Evolutionary conservation across 2,888 invertebrate species (phyloP).

Genomic region (Chelonus formosanus): DNA sequence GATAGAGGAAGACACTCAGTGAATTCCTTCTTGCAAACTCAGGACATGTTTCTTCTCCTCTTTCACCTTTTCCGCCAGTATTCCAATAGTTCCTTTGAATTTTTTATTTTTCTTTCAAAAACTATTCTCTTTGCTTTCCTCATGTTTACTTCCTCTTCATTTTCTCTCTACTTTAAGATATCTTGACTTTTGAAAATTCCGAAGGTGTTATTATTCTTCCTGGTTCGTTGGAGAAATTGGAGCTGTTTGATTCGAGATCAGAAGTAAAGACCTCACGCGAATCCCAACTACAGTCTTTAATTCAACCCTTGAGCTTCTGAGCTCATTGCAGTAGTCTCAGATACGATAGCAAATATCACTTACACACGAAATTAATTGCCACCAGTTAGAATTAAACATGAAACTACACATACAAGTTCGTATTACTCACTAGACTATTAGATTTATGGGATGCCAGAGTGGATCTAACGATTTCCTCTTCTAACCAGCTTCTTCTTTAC

Average conservation of each 20-base stretch:
- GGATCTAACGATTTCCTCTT: conserved; percentile 43
- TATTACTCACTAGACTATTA: conserved; percentile 48
- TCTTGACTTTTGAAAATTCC: neutral
- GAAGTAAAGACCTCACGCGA: no score
- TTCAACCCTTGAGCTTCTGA: neutral
- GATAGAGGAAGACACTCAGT: conserved; percentile 15
- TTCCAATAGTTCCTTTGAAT: conserved; percentile 14
- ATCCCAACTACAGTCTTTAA: conserved; percentile 15
- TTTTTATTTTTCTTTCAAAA: conserved; percentile 10
- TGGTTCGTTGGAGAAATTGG: neutral
- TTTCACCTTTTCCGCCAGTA: conserved; percentile 7
- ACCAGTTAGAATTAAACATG: conserved; percentile 54
- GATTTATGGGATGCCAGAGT: conserved; percentile 43
- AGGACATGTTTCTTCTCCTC: conserved; percentile 31
- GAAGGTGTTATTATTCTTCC: neutral
- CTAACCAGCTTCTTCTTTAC: conserved; percentile 17
- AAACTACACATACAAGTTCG: conserved; percentile 55
- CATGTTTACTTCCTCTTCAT: conserved; percentile 25
- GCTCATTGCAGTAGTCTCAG: conserved; percentile 10
- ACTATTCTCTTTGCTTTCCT: neutral
- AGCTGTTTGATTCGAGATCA: no score
- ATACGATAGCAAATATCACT: conserved; percentile 45
- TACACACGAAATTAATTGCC: conserved; percentile 52
- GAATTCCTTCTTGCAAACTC: conserved; percentile 28
- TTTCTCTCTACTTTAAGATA: neutral